Evolutionary conservation across 2,797 vertebrate species (phyloP), one percentile per base, ranked within the genome.

Genomic region (Neosalanx taihuensis): DNA sequence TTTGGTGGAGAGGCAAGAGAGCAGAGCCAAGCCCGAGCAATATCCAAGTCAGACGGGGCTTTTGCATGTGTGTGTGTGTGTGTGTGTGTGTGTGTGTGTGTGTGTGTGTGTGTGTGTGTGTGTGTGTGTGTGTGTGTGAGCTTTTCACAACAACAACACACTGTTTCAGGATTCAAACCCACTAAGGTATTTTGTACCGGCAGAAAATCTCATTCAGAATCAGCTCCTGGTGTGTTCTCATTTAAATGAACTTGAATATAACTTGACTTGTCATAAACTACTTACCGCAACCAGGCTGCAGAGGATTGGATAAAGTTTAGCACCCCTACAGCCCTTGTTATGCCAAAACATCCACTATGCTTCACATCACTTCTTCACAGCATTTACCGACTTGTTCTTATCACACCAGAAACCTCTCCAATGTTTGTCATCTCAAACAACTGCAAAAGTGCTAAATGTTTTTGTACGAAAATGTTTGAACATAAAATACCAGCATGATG

Each of bases 161-260:
- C 20, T 12, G 20, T 10, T 46, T 15, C 4, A 30, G 12, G 29
- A 61, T 13, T 20, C 6, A 23, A 59, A 59, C 17, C 56, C 57
- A 59, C 59, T 30, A 61, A 61, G 12, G 5, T 61, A 3, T 61
- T 26, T 74, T 63, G 71, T 67, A 73, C 65, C 51, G 62, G 75
- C 72, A 80, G 71, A 72, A 78, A 81, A 84, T 73, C 71, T 76
- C 76, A 72, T 57, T 74, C 73, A 78, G 58, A 81, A 70, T 51
- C 67, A 26, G 37, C 67, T 46, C 72, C 29, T 49, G 26, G 20
- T 73, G 79, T 59, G 69, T 57, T 68, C 74, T 18, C 66, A 67
- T 76, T 83, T 76, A 70, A 81, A 80, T 79, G 41, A n/a, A n/a
- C n/a, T n/a, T n/a, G n/a, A n/a, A n/a, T 63, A 75, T 61, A 49